Percentiles rank a stretch among this genome's conserved stretches.
phyloP scores from a whole-genome alignment of 1,140 invertebrate genomes.

The Drosophila auraria region DNA sequence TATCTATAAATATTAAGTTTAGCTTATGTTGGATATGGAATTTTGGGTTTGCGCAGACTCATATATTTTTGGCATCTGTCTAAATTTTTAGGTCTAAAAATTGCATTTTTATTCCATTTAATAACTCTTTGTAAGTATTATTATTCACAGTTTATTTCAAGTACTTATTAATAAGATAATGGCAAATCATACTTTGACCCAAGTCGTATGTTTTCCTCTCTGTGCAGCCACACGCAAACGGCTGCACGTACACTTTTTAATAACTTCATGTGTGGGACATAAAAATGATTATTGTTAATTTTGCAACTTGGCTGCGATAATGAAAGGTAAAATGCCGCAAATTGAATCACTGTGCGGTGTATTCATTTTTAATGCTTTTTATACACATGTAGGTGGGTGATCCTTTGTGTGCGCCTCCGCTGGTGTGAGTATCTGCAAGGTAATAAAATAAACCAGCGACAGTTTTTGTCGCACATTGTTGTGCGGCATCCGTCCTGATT shows the following conservation, averaged over 20 bases:
- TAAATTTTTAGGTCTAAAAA: no score
- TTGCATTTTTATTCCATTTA: no score
- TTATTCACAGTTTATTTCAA: no score
- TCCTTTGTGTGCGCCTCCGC: constrained; percentile 9
- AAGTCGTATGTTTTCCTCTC: background rate
- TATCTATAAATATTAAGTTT: no score
- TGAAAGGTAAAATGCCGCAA: constrained; percentile 66
- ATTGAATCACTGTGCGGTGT: constrained; percentile 66
- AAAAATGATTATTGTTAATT: constrained; percentile 78
- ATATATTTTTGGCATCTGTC: no score
- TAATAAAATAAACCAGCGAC: constrained; percentile 50
- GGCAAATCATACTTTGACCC: no score
- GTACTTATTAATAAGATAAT: no score
- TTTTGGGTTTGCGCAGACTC: no score
- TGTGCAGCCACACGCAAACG: constrained; percentile 14
- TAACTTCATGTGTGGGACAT: constrained; percentile 62
- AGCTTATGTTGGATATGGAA: no score
- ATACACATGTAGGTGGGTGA: constrained; percentile 18
- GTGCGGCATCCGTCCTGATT: constrained; percentile 29
- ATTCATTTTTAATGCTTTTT: constrained; percentile 54
- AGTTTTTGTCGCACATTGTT: constrained; percentile 50
- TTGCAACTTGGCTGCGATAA: constrained; percentile 42
- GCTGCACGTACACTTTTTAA: constrained; percentile 53
- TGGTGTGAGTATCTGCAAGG: constrained; percentile 21
- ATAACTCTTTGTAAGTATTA: no score